Conservation (phyloP, 1,140 invertebrate genomes). For the Lamellibrachia luymesi region DNA sequence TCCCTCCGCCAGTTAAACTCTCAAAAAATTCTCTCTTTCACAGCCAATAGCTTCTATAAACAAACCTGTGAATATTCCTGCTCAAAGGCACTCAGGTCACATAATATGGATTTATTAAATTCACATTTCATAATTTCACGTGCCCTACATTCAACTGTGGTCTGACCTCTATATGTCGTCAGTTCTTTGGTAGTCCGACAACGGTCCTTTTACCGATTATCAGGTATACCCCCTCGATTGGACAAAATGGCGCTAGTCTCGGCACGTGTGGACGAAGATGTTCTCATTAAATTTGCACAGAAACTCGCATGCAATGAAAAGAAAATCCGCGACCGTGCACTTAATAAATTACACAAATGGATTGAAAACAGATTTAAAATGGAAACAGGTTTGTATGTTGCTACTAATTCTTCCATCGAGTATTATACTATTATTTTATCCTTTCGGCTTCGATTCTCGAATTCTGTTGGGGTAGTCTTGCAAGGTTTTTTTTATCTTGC, state of each 20-base stretch:
- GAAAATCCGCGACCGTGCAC: not conserved
- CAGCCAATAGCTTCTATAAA: too few species aligned
- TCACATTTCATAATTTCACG: too few species aligned
- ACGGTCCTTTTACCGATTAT: not conserved
- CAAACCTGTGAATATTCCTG: too few species aligned
- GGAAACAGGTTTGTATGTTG: not conserved
- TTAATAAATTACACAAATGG: not conserved
- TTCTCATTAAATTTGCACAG: not conserved
- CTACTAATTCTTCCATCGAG: not conserved
- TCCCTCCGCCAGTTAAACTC: too few species aligned
- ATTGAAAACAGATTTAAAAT: not conserved
- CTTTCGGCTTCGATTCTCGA: too few species aligned
- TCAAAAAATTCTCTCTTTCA: too few species aligned
- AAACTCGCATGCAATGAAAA: not conserved
- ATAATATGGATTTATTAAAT: too few species aligned
- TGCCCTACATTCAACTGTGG: too few species aligned
- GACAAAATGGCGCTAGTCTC: not conserved
- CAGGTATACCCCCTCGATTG: not conserved
- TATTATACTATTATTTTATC: too few species aligned
- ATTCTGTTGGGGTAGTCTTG: too few species aligned
- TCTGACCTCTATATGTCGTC: not conserved
- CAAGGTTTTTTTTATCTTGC: too few species aligned
- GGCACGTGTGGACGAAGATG: not conserved
- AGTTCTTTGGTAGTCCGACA: not conserved
- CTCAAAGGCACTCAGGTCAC: too few species aligned